Percentiles rank a stretch among this genome's conserved stretches.
Conservation (phyloP, 1,140 invertebrate species). For the Achroia grisella region DNA sequence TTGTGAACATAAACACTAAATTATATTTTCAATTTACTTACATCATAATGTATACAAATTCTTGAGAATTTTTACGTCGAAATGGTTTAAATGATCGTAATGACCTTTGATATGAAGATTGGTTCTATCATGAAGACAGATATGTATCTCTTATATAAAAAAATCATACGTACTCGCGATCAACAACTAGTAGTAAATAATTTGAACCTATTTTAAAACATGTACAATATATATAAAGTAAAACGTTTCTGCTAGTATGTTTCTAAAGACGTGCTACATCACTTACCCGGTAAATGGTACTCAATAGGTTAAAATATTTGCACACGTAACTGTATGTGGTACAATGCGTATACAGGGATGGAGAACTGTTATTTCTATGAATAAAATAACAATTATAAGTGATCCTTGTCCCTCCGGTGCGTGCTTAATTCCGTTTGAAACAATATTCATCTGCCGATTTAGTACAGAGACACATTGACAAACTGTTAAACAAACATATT, state of each 20-base stretch:
- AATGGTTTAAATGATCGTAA: too few relatives aligned
- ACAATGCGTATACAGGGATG: constrained; percentile 38
- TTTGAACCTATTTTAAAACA: too few relatives aligned
- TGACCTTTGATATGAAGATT: too few relatives aligned
- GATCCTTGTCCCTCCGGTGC: constrained; percentile 53
- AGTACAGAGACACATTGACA: constrained; percentile 29
- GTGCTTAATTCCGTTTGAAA: constrained; percentile 71
- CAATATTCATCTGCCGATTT: constrained; percentile 68
- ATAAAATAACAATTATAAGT: constrained; percentile 74
- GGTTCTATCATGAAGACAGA: too few relatives aligned
- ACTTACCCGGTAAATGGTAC: constrained; percentile 50
- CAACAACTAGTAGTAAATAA: too few relatives aligned
- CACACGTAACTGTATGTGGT: constrained; percentile 55
- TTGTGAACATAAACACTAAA: too few relatives aligned
- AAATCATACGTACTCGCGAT: too few relatives aligned
- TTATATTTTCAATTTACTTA: too few relatives aligned
- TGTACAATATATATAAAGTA: too few relatives aligned
- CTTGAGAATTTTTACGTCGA: too few relatives aligned
- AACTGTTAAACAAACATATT: background rate
- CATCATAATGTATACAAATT: too few relatives aligned
- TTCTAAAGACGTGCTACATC: constrained; percentile 11
- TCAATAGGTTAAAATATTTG: constrained; percentile 62
- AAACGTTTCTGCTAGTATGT: background rate
- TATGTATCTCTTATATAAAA: too few relatives aligned
- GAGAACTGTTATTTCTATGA: constrained; percentile 64